These are phyloP conservation scores for Phengaris alcon DNA, from an alignment of 2,888 invertebrate species.

Conservation along the genomic window DNA sequence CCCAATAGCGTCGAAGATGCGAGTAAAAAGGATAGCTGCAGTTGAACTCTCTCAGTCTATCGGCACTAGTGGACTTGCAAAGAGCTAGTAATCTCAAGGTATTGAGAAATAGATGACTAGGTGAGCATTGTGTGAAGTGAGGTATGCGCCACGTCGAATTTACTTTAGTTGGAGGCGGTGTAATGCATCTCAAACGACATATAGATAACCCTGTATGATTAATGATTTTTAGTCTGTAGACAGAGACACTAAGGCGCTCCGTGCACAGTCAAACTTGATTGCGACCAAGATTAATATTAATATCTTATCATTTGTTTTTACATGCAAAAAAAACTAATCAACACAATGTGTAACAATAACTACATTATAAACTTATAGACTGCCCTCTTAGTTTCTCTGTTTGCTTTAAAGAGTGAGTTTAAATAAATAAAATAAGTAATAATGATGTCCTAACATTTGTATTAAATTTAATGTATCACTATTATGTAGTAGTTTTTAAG, in stretches of 20 bases:
- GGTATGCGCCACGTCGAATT: constrained; percentile 38
- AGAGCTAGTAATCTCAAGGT: constrained; percentile 75
- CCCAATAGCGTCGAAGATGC: constrained; percentile 50
- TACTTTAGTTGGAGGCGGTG: constrained; percentile 34
- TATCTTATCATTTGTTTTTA: background rate
- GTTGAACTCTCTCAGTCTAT: constrained; percentile 62
- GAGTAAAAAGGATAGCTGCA: constrained; percentile 57
- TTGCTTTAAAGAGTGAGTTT: background rate
- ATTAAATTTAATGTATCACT: background rate
- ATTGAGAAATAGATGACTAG: constrained; percentile 52
- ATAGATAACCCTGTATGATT: background rate
- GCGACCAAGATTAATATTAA: background rate
- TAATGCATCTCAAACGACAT: constrained; percentile 28
- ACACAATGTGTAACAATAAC: background rate
- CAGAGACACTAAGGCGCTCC: background rate
- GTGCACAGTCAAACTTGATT: background rate
- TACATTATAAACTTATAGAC: background rate
- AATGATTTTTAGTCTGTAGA: background rate
- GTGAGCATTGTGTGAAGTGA: constrained; percentile 38
- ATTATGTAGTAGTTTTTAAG: too few relatives aligned
- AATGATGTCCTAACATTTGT: constrained; percentile 8
- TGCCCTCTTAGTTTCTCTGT: background rate
- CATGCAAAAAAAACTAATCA: background rate
- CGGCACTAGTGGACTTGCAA: constrained; percentile 63
- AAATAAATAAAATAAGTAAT: background rate